Evolutionary conservation across 2,888 invertebrate genomes (phyloP), one percentile per base, ranked within the genome.

Genomic region (Phlogophora meticulosa): DNA sequence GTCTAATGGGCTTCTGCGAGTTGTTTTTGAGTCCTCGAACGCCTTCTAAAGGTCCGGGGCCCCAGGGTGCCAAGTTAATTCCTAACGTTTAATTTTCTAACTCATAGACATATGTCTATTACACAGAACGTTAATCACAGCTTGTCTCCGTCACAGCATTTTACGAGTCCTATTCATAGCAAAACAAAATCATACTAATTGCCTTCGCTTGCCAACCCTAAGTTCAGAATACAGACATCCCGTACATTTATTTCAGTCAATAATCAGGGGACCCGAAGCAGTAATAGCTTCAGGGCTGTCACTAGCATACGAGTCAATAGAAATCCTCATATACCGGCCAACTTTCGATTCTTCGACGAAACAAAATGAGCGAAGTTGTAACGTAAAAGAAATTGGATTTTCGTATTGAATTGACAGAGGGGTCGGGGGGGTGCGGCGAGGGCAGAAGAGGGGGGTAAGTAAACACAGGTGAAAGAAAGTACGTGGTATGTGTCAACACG

Each of bases 351-450:
- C 87, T 87, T 83, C 79, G 84, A 72, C 85, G 89, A 88, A 90
- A 92, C 89, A 89, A 91, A 92, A 93, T 92, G 92, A 93, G 87
- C 86, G 87, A 88, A 91, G 89, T 92, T 91, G 90, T 90, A 91
- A 89, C 90, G 90, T 90, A 87, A 91, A 93, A 93, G 91, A 91
- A 92, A 94, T 93, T 94, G 93, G 92, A 92, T 93, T 93, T 86
- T 90, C 83, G 91, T 91, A 92, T 93, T 92, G 92, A 92, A 92
- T 91, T 91, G 92, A 90, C 90, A 85, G 82, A 83, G 83, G 82
- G 82, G 74, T 63, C 46, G 66, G 66, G 78, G 60, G 61, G 60
- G 32, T 51, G 49, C 49, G 61, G 70, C 43, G 70, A 60, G 70
- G 51, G 72, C 64, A 60, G 80, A 60, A 68, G 59, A 78, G 75